These are phyloP conservation scores for Hemicentrotus pulcherrimus DNA, from an alignment of 35 echinoderm and acorn worm genomes.

Conservation along the genomic window DNA sequence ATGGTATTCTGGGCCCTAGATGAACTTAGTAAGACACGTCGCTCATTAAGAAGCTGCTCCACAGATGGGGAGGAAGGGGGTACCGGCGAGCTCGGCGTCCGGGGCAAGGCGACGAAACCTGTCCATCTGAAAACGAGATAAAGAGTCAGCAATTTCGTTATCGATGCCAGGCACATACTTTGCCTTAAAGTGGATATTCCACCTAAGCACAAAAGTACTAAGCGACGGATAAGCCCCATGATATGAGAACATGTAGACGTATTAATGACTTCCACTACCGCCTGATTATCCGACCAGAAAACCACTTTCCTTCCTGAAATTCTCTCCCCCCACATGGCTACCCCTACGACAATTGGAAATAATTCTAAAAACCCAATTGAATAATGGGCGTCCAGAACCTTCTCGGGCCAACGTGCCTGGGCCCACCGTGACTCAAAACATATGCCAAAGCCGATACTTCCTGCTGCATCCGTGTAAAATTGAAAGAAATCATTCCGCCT, in stretches of 20 bases:
- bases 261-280: slow-evolving; percentile 52
- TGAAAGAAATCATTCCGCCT: too few species aligned
- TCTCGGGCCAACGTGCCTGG: too few species aligned
- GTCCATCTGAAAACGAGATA: slow-evolving; percentile 75
- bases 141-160: slow-evolving; percentile 65
- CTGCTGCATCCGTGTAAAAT: too few species aligned
- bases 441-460: too few species aligned
- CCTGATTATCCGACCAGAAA: too few species aligned
- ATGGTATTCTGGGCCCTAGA: background rate
- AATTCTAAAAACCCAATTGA: slow-evolving; percentile 61
- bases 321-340: too few species aligned
- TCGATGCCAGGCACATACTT: slow-evolving; percentile 33
- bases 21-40: background rate
- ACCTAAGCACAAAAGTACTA: slow-evolving; percentile 44
- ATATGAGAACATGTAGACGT: slow-evolving; percentile 52
- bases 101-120: slow-evolving; percentile 21
- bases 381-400: background rate
- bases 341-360: too few species aligned
- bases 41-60: slow-evolving; percentile 7
- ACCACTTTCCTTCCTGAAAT: too few species aligned
- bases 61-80: slow-evolving; percentile 29
- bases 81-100: background rate
- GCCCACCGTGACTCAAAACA: too few species aligned
- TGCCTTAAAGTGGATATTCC: slow-evolving; percentile 60
- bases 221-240: slow-evolving; percentile 47